These are phyloP conservation scores for Hypercompe scribonia DNA, from an alignment of 2,888 invertebrate genomes.

Conservation along the genomic window DNA sequence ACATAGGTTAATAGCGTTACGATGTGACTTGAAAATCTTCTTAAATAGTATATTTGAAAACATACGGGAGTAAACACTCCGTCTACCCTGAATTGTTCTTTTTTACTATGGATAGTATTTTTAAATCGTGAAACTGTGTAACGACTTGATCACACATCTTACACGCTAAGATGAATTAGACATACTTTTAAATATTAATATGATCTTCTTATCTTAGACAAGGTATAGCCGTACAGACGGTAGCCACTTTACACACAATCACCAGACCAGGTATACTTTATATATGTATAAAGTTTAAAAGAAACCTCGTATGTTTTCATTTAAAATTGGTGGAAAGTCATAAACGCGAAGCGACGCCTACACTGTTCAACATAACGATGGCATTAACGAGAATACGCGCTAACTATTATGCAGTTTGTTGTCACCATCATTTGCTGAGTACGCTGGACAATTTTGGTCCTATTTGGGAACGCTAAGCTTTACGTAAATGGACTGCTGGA, in stretches of 20 bases:
- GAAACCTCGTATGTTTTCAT: slow-evolving; percentile 40
- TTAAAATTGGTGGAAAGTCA: slow-evolving; percentile 56
- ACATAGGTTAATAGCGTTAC: slow-evolving; percentile 25
- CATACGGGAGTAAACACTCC: slow-evolving; percentile 7
- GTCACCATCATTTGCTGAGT: slow-evolving; percentile 39
- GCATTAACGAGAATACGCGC: slow-evolving; percentile 72
- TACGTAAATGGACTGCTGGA: neutral
- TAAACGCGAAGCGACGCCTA: slow-evolving; percentile 67
- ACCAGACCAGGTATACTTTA: too few relatives aligned
- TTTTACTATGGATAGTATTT: neutral
- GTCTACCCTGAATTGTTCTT: neutral
- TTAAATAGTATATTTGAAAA: slow-evolving; percentile 39
- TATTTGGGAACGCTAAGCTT: slow-evolving; percentile 11
- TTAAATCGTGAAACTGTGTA: too few relatives aligned
- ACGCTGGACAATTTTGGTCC: slow-evolving; percentile 19
- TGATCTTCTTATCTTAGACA: too few relatives aligned
- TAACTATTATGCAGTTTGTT: slow-evolving; percentile 65
- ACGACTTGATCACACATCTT: too few relatives aligned
- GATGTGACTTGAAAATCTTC: slow-evolving; percentile 43
- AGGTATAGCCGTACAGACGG: too few relatives aligned
- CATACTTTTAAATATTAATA: too few relatives aligned
- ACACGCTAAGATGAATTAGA: too few relatives aligned
- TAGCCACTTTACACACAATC: too few relatives aligned
- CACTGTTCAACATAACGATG: slow-evolving; percentile 67
- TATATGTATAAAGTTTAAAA: too few relatives aligned